These are phyloP conservation scores for Listronotus bonariensis DNA, from an alignment of 1,140 invertebrate genomes.

Conservation along the genomic window DNA sequence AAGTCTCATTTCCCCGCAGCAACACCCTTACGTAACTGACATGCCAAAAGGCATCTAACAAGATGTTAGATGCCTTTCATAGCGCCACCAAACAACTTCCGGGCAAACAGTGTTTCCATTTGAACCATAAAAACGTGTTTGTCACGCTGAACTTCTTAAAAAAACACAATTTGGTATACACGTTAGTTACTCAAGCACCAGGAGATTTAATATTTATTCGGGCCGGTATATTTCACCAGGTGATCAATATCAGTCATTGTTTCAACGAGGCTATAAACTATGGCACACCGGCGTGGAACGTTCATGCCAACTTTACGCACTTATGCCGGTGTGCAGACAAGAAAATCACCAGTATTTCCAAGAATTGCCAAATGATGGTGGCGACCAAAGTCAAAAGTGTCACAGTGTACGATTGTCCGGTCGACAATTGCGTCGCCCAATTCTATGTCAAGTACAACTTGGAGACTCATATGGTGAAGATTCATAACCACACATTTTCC, in stretches of 20 bases:
- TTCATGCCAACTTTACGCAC: constrained; percentile 6
- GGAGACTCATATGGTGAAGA: neutral
- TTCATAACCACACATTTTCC: neutral
- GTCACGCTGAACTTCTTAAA: neutral
- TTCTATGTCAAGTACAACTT: neutral
- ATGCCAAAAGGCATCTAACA: constrained; percentile 12
- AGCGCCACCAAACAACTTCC: neutral
- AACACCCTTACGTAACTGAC: neutral
- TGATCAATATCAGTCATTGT: constrained; percentile 2
- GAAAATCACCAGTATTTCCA: constrained; percentile 1
- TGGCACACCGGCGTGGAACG: constrained; percentile 8
- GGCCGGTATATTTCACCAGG: constrained; percentile 3
- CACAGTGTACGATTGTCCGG: neutral
- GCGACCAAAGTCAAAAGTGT: neutral
- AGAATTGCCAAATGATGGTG: neutral
- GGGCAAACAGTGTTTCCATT: constrained; percentile 1
- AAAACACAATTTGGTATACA: constrained; percentile 1
- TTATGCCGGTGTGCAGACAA: constrained; percentile 4
- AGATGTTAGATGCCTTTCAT: constrained; percentile 11
- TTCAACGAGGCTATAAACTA: constrained; percentile 11
- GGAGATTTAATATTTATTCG: constrained; percentile 2
- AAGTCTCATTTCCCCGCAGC: neutral
- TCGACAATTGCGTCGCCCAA: constrained; percentile 1
- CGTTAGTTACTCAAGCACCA: neutral
- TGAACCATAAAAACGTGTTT: constrained; percentile 6